These are phyloP conservation scores for Penaeus chinensis DNA, from an alignment of 1,140 invertebrate genomes.

Conservation along the genomic window DNA sequence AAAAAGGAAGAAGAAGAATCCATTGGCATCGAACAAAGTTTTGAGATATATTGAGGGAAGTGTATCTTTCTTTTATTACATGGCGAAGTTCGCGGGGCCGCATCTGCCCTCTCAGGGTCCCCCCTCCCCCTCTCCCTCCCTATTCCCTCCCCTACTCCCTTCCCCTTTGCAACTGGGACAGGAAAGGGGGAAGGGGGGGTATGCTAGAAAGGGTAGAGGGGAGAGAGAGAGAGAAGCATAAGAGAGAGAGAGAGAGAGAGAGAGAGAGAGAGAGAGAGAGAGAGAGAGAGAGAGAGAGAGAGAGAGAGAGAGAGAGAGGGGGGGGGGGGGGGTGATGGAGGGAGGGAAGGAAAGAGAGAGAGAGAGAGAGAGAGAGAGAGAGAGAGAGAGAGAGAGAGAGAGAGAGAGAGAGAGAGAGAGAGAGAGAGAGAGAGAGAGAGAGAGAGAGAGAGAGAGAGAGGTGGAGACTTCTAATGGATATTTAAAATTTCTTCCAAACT, in stretches of 20 bases:
- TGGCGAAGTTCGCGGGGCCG: constrained; percentile 12
- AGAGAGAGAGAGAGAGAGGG: not conserved
- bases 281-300: not conserved
- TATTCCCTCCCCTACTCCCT: not conserved
- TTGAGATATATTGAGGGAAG: not conserved
- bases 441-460: not conserved
- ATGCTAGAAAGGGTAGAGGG: too few species aligned
- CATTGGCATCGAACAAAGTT: too few species aligned
- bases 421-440: too few species aligned
- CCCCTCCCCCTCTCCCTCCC: not conserved
- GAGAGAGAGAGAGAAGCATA: too few species aligned
- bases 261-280: not conserved
- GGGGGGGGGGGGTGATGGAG: too few species aligned
- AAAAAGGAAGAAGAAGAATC: too few species aligned
- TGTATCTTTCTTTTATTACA: constrained; percentile 6
- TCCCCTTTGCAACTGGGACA: too few species aligned
- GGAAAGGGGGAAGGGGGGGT: too few species aligned
- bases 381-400: too few species aligned
- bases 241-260: not conserved
- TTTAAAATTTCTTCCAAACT: constrained; percentile 23
- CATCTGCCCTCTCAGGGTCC: not conserved
- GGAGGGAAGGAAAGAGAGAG: too few species aligned
- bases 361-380: not conserved
- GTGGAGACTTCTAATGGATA: constrained; percentile 15
- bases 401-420: too few species aligned